Base-by-base conservation (phyloP, 2,113 vertebrate genomes). In the Nesoenas mayeri region DNA sequence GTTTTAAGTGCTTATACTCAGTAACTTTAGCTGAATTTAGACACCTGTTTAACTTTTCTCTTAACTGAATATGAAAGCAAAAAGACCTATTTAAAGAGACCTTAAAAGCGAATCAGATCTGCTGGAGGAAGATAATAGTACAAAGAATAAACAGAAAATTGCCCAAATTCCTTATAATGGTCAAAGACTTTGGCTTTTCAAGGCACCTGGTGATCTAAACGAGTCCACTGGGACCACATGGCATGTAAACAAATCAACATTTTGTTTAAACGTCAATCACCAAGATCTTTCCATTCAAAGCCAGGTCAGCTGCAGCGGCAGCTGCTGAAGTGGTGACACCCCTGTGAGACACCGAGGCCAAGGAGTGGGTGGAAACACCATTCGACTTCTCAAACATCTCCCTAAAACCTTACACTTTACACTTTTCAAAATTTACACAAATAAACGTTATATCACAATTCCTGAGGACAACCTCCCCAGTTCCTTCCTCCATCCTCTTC, bases 281-380 rank as follows among this genome's bases (percentile, higher is more conserved):
- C 42, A 34, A 53, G 53, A 40, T 26, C 34, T 47, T 50, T 64
- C 72, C 44, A 83, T 89, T 92, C 65, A 89, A 81, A 72, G 2
- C 36, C 48, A 75, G 57, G n/a, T 92, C 92, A 94, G 92, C 77
- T 80, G 88, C 42, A 3, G 50, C 20, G 28, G 64, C 84, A 95
- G 70, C 74, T 83, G 77, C 28, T 89, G 5, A 85, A 83, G 56
- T 12, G 22, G 26, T 9, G 80, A 78, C 42, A 29, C 26, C 62
- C 47, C 50, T 54, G 42, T 7, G 62, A 60, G 7, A 31, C 44
- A 20, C 0, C 2, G 24, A 87, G 14, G 44, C 31, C 44, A 6
- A 10, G 32, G 44, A 81, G n/a, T 29, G 0, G 5, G 28, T 34
- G 60, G 61, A 66, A 89, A 48, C 70, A 32, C 13, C 42, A 47